phyloP scores from a whole-genome alignment of 2,113 vertebrate genomes.

The Empidonax traillii region DNA sequence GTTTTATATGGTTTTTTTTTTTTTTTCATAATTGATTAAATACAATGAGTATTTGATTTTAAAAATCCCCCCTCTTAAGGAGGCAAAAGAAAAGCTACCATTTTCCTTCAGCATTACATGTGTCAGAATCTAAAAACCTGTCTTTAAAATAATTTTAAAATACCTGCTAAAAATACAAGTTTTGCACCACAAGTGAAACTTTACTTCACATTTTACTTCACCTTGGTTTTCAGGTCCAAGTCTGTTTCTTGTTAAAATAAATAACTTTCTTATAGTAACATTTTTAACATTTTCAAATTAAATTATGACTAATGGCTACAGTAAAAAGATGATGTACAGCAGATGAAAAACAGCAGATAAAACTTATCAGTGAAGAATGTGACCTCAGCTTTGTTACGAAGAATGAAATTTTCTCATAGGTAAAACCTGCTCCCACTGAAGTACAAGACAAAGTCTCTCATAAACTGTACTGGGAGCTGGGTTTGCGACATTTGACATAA shows the following conservation, averaged over 20 bases:
- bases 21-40: conserved; percentile 51
- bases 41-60: conserved; percentile 54
- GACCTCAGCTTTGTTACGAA: conserved; percentile 8
- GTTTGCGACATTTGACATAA: neutral
- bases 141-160: neutral
- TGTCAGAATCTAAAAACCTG: conserved; percentile 37
- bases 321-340: neutral
- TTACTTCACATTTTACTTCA: conserved; percentile 21
- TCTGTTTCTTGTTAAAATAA: neutral
- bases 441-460: neutral
- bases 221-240: conserved; percentile 9
- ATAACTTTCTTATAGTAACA: neutral
- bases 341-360: conserved; percentile 65
- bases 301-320: neutral
- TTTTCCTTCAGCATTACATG: conserved; percentile 66
- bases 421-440: neutral
- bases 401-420: conserved; percentile 21
- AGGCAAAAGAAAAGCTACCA: conserved; percentile 54
- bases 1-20: neutral
- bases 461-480: neutral
- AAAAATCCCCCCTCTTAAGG: conserved; percentile 21
- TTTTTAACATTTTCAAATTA: neutral
- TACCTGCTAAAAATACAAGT: neutral
- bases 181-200: neutral
- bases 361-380: neutral